Evolutionary conservation across 1,140 invertebrate genomes (phyloP).

Genomic region (Cotesia typhae): DNA sequence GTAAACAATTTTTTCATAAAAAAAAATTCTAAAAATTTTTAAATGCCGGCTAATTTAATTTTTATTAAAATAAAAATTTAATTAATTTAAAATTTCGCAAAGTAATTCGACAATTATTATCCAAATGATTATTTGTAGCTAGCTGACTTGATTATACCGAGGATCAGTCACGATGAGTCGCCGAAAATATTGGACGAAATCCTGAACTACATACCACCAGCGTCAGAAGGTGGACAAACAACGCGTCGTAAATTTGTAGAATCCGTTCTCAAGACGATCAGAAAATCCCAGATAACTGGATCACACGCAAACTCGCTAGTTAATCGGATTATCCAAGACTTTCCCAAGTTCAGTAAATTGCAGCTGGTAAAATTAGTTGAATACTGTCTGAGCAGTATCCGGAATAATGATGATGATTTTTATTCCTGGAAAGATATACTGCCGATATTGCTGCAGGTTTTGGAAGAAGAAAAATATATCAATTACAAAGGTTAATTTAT

Average conservation of each 20-base stretch:
- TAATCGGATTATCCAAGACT: slow-evolving; percentile 52
- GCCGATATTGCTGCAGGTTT: slow-evolving; percentile 58
- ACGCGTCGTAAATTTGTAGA: slow-evolving; percentile 53
- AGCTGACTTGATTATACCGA: slow-evolving; percentile 40
- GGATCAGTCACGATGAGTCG: slow-evolving; percentile 44
- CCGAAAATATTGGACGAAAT: slow-evolving; percentile 46
- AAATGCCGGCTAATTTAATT: too few relatives aligned
- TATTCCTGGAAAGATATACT: slow-evolving; percentile 66
- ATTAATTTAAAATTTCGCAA: too few relatives aligned
- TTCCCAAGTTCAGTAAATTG: slow-evolving; percentile 47
- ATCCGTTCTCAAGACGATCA: slow-evolving; percentile 42
- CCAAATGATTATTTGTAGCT: slow-evolving; percentile 46
- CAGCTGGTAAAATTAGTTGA: slow-evolving; percentile 55
- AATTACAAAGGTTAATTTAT: slow-evolving; percentile 48
- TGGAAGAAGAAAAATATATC: slow-evolving; percentile 62
- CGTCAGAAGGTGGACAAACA: slow-evolving; percentile 41
- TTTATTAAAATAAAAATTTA: too few relatives aligned
- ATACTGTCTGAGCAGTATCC: slow-evolving; percentile 53
- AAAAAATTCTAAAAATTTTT: too few relatives aligned
- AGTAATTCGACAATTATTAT: not conserved
- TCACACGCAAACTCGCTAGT: slow-evolving; percentile 49
- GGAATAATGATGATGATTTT: slow-evolving; percentile 50
- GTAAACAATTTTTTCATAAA: too few relatives aligned
- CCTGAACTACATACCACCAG: slow-evolving; percentile 44
- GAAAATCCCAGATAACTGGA: slow-evolving; percentile 42